Conservation (phyloP, 2,797 vertebrate species). For the Coranthus polyacanthus region DNA sequence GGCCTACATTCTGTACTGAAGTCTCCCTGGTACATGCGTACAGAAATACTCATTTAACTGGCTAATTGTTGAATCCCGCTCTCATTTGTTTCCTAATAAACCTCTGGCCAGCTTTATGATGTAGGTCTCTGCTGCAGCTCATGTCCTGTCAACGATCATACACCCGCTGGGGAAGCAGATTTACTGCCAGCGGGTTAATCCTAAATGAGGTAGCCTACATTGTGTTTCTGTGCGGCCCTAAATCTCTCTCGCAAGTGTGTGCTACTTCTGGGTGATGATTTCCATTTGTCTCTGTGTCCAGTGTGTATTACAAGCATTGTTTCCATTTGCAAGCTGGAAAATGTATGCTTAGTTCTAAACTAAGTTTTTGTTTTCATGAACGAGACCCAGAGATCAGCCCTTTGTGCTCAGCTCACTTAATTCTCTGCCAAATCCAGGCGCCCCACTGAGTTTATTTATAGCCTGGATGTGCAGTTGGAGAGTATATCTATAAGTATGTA, state of each 20-base stretch:
- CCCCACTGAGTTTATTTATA: slow-evolving; percentile 64
- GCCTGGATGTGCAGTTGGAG: slow-evolving; percentile 36
- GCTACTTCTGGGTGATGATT: slow-evolving; percentile 6
- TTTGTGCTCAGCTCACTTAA: slow-evolving; percentile 40
- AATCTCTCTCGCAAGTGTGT: not conserved
- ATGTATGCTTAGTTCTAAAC: slow-evolving; percentile 35
- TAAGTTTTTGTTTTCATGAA: slow-evolving; percentile 30
- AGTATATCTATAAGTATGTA: slow-evolving; percentile 20
- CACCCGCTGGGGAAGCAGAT: slow-evolving; percentile 10
- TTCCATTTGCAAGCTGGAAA: slow-evolving; percentile 35
- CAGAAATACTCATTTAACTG: slow-evolving; percentile 40
- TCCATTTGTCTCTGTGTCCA: not conserved
- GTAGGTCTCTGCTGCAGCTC: slow-evolving; percentile 5
- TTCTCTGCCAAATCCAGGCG: slow-evolving; percentile 53
- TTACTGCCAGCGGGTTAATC: slow-evolving; percentile 14
- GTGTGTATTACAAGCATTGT: slow-evolving; percentile 31
- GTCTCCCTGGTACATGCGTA: slow-evolving; percentile 29
- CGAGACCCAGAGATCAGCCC: slow-evolving; percentile 32
- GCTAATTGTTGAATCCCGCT: slow-evolving; percentile 9
- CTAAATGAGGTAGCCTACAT: slow-evolving; percentile 1
- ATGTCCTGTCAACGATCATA: not conserved
- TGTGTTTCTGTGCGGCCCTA: slow-evolving; percentile 17
- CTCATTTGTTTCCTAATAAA: slow-evolving; percentile 10
- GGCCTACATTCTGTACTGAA: slow-evolving; percentile 45
- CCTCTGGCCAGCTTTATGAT: slow-evolving; percentile 16